These are phyloP conservation scores for Hapalemur alaotrensis DNA, from an alignment of 2,797 vertebrate genomes.

Conservation along the genomic window DNA sequence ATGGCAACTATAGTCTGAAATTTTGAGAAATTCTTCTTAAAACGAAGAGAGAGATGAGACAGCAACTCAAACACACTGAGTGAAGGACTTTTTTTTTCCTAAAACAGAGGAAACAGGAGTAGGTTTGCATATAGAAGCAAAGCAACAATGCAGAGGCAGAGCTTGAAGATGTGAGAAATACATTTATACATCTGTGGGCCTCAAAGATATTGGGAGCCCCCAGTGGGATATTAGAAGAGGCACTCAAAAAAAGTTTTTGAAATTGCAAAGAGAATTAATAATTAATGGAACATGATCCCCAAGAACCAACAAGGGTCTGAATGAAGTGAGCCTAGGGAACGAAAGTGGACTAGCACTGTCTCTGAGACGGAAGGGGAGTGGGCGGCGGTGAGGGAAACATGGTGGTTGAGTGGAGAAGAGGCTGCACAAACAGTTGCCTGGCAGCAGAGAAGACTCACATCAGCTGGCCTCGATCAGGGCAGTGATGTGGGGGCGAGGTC, in stretches of 20 bases:
- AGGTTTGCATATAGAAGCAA: background rate
- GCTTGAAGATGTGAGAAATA: background rate
- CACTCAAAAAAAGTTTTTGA: background rate
- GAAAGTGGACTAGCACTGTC: background rate
- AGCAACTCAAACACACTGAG: background rate
- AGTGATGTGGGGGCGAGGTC: accelerated
- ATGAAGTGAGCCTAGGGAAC: background rate
- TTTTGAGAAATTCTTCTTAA: background rate
- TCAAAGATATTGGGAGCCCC: background rate
- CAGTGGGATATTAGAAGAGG: background rate
- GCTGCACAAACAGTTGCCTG: too few species aligned
- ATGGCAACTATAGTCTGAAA: background rate
- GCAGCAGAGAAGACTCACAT: background rate
- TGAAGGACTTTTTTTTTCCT: background rate
- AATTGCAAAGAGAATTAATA: background rate
- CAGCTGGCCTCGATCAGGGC: background rate
- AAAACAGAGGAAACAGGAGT: background rate
- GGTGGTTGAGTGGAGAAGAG: background rate
- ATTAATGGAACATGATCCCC: background rate
- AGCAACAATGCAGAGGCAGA: background rate
- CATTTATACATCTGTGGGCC: background rate
- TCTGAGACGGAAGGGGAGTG: background rate
- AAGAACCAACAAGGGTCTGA: background rate
- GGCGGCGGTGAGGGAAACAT: background rate
- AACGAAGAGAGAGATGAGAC: background rate